A percentile compares a stretch with the other conserved stretches of the same genome.
Conservation (phyloP, 1,140 invertebrate genomes). For the Dendroctonus valens region DNA sequence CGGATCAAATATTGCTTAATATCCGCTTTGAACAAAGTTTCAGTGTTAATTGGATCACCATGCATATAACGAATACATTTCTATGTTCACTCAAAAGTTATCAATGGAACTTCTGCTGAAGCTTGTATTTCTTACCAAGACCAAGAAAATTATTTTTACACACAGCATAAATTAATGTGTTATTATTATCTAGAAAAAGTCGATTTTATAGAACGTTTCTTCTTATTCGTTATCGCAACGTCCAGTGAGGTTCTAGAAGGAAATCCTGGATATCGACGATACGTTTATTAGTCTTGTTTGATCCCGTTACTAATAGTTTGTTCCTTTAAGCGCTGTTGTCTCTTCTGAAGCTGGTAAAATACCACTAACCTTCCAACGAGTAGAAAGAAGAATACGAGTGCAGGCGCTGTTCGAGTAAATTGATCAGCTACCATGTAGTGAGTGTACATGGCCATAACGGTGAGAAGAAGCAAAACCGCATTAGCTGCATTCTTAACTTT, state of each 20-base stretch:
- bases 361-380: conserved; percentile 86
- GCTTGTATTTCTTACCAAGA: no score
- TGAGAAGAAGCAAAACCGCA: conserved; percentile 75
- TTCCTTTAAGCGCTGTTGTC: conserved; percentile 56
- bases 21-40: no score
- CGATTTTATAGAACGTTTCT: not conserved
- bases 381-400: conserved; percentile 94
- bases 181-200: not conserved
- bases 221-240: no score
- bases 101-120: no score
- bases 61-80: no score
- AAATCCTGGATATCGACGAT: no score
- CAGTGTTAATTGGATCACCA: no score
- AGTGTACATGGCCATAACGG: conserved; percentile 87
- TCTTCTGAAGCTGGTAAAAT: conserved; percentile 61
- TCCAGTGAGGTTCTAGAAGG: no score
- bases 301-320: conserved; percentile 60
- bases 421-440: conserved; percentile 91
- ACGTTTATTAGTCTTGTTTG: conserved; percentile 59
- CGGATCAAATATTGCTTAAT: no score
- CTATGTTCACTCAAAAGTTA: no score
- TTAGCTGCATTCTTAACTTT: conserved; percentile 88
- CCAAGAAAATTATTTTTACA: no score
- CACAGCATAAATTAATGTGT: no score
- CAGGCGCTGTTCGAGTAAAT: conserved; percentile 88